These are phyloP conservation scores for Drosophila nr. fundita DNA, from an alignment of 2,888 invertebrate species.

Conservation along the genomic window DNA sequence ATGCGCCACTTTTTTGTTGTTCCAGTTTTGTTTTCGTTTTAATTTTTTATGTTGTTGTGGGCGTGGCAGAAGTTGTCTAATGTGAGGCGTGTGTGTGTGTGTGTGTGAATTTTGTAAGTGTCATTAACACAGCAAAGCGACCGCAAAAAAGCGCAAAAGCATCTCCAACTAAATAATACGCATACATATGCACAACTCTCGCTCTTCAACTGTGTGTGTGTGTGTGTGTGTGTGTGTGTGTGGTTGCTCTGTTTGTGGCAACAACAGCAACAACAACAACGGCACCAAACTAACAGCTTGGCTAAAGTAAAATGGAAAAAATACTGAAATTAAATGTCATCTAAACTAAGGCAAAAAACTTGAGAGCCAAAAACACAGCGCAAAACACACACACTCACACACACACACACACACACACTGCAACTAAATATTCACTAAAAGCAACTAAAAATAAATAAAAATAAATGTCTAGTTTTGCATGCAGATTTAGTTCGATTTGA, in stretches of 20 bases:
- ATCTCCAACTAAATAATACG: constrained; percentile 63
- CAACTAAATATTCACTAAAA: not conserved
- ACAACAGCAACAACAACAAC: constrained; percentile 33
- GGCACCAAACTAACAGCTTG: constrained; percentile 47
- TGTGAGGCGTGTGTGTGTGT: constrained; percentile 29
- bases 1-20: constrained; percentile 37
- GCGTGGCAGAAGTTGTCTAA: constrained; percentile 55
- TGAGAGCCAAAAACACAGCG: constrained; percentile 38
- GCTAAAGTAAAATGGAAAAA: constrained; percentile 22
- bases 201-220: constrained; percentile 10
- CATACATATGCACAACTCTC: constrained; percentile 50
- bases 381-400: constrained; percentile 6
- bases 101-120: constrained; percentile 59
- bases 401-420: not conserved
- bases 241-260: constrained; percentile 12
- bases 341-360: constrained; percentile 51
- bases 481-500: not conserved
- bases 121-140: constrained; percentile 79
- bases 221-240: constrained; percentile 6
- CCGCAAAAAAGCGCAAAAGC: constrained; percentile 80
- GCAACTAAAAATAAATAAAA: not conserved
- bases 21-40: not conserved
- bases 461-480: not conserved
- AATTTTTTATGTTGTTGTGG: constrained; percentile 26
- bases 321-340: constrained; percentile 58